Base-by-base conservation (phyloP, 1,140 invertebrate genomes). In the Lerema accius region DNA sequence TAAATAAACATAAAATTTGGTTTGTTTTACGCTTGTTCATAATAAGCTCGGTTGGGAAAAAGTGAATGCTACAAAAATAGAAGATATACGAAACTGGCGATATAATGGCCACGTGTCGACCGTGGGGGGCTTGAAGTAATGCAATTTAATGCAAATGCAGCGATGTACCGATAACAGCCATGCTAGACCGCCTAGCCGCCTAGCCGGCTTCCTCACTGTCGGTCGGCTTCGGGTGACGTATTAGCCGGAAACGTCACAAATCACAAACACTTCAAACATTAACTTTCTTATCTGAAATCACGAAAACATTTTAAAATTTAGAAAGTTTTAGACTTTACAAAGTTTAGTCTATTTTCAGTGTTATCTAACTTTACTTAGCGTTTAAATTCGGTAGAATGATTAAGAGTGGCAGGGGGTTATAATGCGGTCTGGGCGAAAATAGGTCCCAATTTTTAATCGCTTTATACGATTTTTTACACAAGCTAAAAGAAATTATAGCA, bases 131-230 rank as follows among this genome's bases (percentile, higher is more conserved):
- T 56, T 59, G 60, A 63, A 56, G 58, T 65, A 73, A 80, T 80
- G 76, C 73, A 83, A 84, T 84, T 82, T 77, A 73, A 86, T 83
- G 79, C 72, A 81, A 82, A 84, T 82, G 78, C 69, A 69, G 42
- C 67, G 71, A 77, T 71, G 72, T 66, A 61, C 56, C 67, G 76
- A 76, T 80, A 77, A 66, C 64, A 32, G 56, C 53, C 63, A 42
- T 53, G 51, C 62, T 32, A 42, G 53, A 40, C 14, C 32, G 40
- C n/a, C n/a, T 26, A 0, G 35, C 3, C 39, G 43, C n/a, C n/a
- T n/a, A n/a, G 42, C 28, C n/a, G 16, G 13, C 51, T 42, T 42
- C 39, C 39, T 55, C 28, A 9, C 43, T 45, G 53, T 56, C 53
- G 53, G 14, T 23, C 40, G 17, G 13, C 28, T 17, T 40, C 16